phyloP scores from a whole-genome alignment of 2,113 vertebrate species.

The Ovis aries region ARS-UI_Ramb_v3.0 NC_056054.1:169398501-169399000 shows the following conservation, averaged over 20 bases:
- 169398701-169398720: background rate
- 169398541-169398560: background rate
- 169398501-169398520: background rate
- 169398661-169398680: background rate
- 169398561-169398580: background rate
- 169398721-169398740: background rate
- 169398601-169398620: background rate
- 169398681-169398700: background rate
- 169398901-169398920: background rate
- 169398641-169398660: background rate
- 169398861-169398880: background rate
- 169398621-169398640: background rate
- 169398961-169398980: background rate
- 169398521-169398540: background rate
- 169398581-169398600: background rate
- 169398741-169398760: background rate
- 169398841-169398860: background rate
- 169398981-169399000: background rate
- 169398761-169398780: background rate
- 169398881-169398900: background rate
- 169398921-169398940: rapidly evolving
- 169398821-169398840: background rate
- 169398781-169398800: background rate
- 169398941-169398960: background rate
- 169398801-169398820: background rate